Base-by-base conservation (phyloP, 2,113 vertebrate species). In the Hemichromis elongatus region DNA sequence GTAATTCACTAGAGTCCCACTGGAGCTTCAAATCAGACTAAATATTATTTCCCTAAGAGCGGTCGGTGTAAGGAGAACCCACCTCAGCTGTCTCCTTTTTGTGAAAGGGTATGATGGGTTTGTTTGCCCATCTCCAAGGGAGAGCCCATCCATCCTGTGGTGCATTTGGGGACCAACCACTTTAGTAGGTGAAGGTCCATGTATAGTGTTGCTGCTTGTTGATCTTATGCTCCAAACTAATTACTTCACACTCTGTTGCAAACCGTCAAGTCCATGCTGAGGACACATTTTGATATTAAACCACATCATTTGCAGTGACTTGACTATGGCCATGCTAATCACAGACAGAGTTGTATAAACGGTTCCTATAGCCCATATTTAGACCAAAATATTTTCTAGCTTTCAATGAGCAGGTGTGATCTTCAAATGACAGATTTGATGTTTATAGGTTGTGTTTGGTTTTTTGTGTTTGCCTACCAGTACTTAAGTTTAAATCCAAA, bases 401-500 rank as follows among this genome's bases (percentile, higher is more conserved):
- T 77, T 90, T 75, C 40, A 57, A 7, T 68, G 47, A 59, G 50
- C 47, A 83, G 33, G 54, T 81, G 52, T 83, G 78, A 79, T 26
- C 80, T 78, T n/a, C 68, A 86, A 81, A 90, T 83, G 55, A 78
- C 35, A 30, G 84, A 85, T 81, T 61, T 61, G 24, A 79, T 89
- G 83, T 87, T 90, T 89, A 47, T 73, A 84, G 56, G 66, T 35
- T 82, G 57, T 82, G 63, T 68, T 75, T 82, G 45, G 37, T 54
- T 84, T 79, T 87, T 79, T 92, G 84, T 90, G 86, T 85, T 63
- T 88, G 73, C 90, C 82, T 55, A 56, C 55, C 80, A 79, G 37
- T 66, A 70, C 86, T 92, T 85, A 86, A 90, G 82, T 89, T 92
- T 61, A 89, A 92, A 90, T 89, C 88, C 85, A 28, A 84, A 80